Evolutionary conservation across 2,113 vertebrate genomes (phyloP), one percentile per base, ranked within the genome.

Genomic region (Hassar affinis): DNA sequence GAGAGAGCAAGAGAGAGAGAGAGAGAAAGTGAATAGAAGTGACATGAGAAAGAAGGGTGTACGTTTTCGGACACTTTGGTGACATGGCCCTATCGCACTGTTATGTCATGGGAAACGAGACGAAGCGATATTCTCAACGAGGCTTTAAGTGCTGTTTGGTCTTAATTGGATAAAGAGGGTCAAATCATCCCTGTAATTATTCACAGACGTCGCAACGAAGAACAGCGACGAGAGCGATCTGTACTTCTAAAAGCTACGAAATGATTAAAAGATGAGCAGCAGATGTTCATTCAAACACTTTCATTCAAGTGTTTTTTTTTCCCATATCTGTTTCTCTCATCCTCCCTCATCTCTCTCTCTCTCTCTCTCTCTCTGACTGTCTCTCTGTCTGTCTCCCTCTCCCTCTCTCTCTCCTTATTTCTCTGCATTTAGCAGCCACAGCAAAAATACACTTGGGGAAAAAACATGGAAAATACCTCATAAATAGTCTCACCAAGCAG

Each of bases 41-140:
- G 47, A 62, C n/a, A 15, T 85, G 1, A 78, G 49, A 64, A 68
- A 68, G 45, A 47, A 57, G 47, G 33, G 27, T 59, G 69, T 33
- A 17, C 10, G 72, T 75, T 52, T 49, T 75, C 27, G 1, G 27
- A 33, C 74, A 56, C 51, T 56, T 6, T 5, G 3, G n/a, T 77
- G 27, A 75, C 45, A 74, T 2, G 72, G 49, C 27, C n/a, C n/a
- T 4, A 18, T 20, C 6, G 49, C 30, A 12, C 30, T 1, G 22
- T 56, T 77, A 77, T 77, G 74, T 56, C 51, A 56, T 77, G 51
- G 78, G 59, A 82, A 59, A 72, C 49, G n/a, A 61, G 62, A 81
- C 61, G 14, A 77, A 25, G 2, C 11, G 30, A 56, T 14, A 35
- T 33, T 56, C 51, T 77, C 52, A 38, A 77, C 18, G 15, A 76